Evolutionary conservation across 2,888 invertebrate species (phyloP).

Genomic region (Synergus itoensis): DNA sequence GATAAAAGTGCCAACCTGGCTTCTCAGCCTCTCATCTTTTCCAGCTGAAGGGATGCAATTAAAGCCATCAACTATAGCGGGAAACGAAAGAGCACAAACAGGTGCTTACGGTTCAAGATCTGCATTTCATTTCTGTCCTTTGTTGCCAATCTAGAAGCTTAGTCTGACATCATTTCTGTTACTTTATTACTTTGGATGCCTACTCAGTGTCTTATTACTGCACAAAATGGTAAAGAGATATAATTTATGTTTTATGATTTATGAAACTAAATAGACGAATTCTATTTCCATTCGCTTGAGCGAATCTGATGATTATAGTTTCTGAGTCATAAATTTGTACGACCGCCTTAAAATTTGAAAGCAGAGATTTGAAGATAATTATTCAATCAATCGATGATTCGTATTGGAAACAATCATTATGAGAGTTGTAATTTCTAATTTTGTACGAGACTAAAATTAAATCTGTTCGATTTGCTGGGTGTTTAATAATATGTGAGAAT

Average conservation of each 20-base stretch:
- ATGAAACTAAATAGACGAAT: background rate
- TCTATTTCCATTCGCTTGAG: background rate
- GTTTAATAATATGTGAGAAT: no score
- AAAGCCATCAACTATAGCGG: background rate
- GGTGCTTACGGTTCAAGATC: slow-evolving; percentile 1
- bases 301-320: no score
- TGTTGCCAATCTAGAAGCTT: background rate
- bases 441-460: background rate
- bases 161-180: background rate
- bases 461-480: background rate
- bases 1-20: slow-evolving; percentile 27
- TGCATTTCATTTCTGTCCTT: slow-evolving; percentile 5
- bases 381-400: background rate
- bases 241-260: background rate
- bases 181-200: slow-evolving; percentile 3
- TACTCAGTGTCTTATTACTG: background rate
- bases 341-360: background rate
- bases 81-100: slow-evolving; percentile 1
- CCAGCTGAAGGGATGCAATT: slow-evolving; percentile 11
- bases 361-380: background rate
- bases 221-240: background rate
- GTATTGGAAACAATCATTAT: background rate
- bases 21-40: background rate
- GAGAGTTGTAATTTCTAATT: background rate
- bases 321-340: no score